phyloP scores from a whole-genome alignment of 2,888 invertebrate genomes.

The Smittia sp. region DNA sequence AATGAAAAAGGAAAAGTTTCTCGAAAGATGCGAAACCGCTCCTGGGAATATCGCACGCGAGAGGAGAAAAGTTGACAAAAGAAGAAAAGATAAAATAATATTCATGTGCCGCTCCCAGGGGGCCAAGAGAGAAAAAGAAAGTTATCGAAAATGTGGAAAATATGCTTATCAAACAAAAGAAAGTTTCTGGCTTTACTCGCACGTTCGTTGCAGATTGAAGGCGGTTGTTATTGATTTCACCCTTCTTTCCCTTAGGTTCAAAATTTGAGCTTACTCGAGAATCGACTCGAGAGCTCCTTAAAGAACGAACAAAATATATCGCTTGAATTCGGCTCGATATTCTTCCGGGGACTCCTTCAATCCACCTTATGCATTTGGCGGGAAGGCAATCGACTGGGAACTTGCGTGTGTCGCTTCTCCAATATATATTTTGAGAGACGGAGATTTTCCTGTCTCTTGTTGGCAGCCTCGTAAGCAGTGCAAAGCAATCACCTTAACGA shows the following conservation, averaged over 20 bases:
- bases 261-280: no score
- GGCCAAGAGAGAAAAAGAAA: not conserved
- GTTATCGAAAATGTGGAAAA: not conserved
- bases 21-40: not conserved
- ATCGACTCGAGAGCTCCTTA: no score
- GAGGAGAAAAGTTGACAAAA: slow-evolving; percentile 1
- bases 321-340: no score
- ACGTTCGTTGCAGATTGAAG: not conserved
- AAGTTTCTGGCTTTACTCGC: not conserved
- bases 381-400: no score
- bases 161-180: slow-evolving; percentile 3
- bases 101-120: not conserved
- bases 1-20: not conserved
- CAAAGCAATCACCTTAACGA: not conserved
- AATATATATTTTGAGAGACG: no score
- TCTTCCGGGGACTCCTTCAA: no score
- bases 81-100: slow-evolving; percentile 1
- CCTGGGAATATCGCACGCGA: slow-evolving; percentile 3
- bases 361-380: no score
- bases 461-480: not conserved
- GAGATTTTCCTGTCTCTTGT: not conserved
- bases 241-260: no score
- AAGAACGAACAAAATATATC: no score
- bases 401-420: no score
- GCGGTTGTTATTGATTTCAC: no score